Percentiles rank a stretch among this genome's conserved stretches.
Conservation (phyloP, 2,888 invertebrate species). For the Calephelis perditalis region DNA sequence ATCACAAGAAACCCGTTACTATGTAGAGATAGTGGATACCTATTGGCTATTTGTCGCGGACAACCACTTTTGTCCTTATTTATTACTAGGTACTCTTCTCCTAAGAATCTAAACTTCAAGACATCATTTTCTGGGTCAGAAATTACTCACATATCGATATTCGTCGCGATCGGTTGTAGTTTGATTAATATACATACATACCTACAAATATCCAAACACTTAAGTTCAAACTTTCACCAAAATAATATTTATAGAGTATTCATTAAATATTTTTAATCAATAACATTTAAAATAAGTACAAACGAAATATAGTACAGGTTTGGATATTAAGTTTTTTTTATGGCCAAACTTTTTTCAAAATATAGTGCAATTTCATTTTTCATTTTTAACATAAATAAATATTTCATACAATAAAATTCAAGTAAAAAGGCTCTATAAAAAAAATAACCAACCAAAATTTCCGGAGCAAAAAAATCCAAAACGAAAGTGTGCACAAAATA, state of each 20-base stretch:
- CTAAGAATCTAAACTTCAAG: too few relatives aligned
- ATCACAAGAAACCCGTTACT: slow-evolving; percentile 43
- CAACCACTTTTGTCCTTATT: slow-evolving; percentile 37
- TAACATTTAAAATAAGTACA: too few relatives aligned
- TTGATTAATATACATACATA: too few relatives aligned
- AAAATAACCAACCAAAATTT: slow-evolving; percentile 69
- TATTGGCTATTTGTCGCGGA: slow-evolving; percentile 38
- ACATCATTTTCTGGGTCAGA: too few relatives aligned
- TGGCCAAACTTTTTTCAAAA: background rate
- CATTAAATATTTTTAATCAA: too few relatives aligned
- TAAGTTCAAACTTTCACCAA: too few relatives aligned
- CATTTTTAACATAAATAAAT: slow-evolving; percentile 22
- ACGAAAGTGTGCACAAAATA: slow-evolving; percentile 70
- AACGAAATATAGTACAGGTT: background rate
- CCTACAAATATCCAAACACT: too few relatives aligned
- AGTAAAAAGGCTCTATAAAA: slow-evolving; percentile 40
- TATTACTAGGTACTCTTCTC: slow-evolving; percentile 24
- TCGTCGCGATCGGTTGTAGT: too few relatives aligned
- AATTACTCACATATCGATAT: too few relatives aligned
- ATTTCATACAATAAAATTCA: slow-evolving; percentile 18
- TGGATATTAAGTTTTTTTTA: background rate
- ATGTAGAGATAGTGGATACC: slow-evolving; percentile 33
- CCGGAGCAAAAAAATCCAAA: slow-evolving; percentile 75
- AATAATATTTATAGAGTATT: too few relatives aligned
- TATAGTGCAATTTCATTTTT: slow-evolving; percentile 7